phyloP scores from a whole-genome alignment of 2,113 vertebrate species.

The Geococcyx californianus region DNA sequence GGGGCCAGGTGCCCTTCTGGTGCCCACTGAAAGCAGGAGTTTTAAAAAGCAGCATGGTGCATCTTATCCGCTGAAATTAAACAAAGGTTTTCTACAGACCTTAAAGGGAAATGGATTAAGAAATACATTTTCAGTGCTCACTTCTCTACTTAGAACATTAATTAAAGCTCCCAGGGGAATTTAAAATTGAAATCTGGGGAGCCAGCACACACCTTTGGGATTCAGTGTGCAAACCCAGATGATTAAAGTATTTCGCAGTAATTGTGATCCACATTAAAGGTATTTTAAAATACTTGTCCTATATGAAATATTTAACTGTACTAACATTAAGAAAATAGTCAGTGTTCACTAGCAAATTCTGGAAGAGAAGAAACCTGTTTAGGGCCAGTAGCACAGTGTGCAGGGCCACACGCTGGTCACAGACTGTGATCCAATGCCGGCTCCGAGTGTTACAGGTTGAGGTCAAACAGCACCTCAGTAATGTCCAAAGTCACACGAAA shows the following conservation, averaged over 20 bases:
- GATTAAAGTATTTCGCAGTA: neutral
- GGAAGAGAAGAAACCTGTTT: neutral
- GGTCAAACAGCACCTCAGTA: neutral
- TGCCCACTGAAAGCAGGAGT: fast-evolving
- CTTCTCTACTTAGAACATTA: neutral
- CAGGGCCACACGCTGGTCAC: neutral
- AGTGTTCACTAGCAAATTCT: neutral
- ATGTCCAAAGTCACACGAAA: neutral
- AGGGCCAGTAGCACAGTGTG: neutral
- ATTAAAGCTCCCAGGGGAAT: neutral
- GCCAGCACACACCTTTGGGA: neutral
- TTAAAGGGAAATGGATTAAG: neutral
- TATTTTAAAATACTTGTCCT: neutral
- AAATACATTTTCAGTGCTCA: neutral
- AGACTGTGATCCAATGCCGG: neutral
- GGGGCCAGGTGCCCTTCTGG: neutral
- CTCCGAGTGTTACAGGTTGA: neutral
- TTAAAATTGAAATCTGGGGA: neutral
- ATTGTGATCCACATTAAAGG: neutral
- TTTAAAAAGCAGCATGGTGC: neutral
- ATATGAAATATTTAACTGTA: neutral
- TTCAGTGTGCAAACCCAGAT: neutral
- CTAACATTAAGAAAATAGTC: neutral
- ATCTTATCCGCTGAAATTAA: neutral
- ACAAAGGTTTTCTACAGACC: neutral